Evolutionary conservation across 2,888 invertebrate genomes (phyloP), one percentile per base, ranked within the genome.

Genomic region (Heliconius erato): DNA sequence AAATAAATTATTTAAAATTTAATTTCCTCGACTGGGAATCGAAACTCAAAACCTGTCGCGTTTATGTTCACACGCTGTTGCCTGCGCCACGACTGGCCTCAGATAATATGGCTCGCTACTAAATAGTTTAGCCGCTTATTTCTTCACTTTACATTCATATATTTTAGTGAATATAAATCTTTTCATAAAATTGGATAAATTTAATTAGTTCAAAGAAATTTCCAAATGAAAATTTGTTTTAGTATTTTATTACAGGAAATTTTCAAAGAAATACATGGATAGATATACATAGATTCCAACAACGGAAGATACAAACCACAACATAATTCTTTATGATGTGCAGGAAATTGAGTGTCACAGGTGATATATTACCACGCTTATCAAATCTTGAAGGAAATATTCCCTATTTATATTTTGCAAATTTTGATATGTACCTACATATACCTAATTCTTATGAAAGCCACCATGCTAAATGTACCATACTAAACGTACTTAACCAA

Each of bases 331-430:
- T 32, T 76, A 35, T 49, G 72, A 49, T 23, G 76, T 35, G 7
- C n/a, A 32, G 79, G 26, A 79, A 79, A 79, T 79, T 79, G 79
- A 44, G 26, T 79, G 79, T 69, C 79, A 79, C 71, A 71, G 40
- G 26, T 79, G 79, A 79, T 79, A 35, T 63, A 79, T 72, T 40
- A 40, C 40, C 40, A 40, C 40, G 68, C 59, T 67, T 9, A n/a
- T 19, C 59, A 71, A 72, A 32, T 59, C 35, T 23, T 32, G 71
- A 35, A 2, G 28, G 26, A 35, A 35, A 23, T n/a, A 35, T 59
- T 74, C 28, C 28, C 5, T 9, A 9, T 26, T 76, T 40, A n/a
- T 59, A 23, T 59, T 35, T 72, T 44, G 44, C 28, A 0, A 44
- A 44, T 44, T 44, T 44, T 44, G 3, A 44, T 44, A 44, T 12